These are phyloP conservation scores for Eristalis pertinax DNA, from an alignment of 2,888 invertebrate genomes.

Conservation along the genomic window DNA sequence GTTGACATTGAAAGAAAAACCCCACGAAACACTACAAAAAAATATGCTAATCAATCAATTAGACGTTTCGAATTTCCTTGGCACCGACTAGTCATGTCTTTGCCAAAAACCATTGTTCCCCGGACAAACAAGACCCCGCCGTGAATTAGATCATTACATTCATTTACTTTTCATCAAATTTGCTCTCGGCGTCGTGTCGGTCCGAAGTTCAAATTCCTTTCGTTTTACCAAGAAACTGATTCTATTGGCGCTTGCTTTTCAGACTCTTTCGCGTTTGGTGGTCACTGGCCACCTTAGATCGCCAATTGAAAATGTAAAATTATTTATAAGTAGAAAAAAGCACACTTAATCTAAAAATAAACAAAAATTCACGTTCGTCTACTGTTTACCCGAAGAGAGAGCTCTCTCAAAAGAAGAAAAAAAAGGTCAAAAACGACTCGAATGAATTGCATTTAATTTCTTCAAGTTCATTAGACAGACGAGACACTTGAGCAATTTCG, in stretches of 20 bases:
- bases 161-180: constrained; percentile 1
- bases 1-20: too few relatives aligned
- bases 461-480: background rate
- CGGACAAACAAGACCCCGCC: background rate
- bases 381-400: background rate
- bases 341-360: background rate
- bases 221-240: background rate
- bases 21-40: too few relatives aligned
- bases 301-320: background rate
- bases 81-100: background rate
- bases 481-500: background rate
- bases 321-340: background rate
- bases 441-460: background rate
- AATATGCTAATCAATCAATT: background rate
- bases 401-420: background rate
- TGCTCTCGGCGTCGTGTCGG: background rate
- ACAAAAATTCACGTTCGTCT: background rate
- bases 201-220: background rate
- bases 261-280: background rate
- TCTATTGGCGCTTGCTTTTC: background rate
- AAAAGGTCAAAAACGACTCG: background rate
- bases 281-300: background rate
- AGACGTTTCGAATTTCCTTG: background rate
- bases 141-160: background rate
- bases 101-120: background rate